Conservation (phyloP, 1,140 invertebrate species). For the Heliconius hewitsoni region DNA sequence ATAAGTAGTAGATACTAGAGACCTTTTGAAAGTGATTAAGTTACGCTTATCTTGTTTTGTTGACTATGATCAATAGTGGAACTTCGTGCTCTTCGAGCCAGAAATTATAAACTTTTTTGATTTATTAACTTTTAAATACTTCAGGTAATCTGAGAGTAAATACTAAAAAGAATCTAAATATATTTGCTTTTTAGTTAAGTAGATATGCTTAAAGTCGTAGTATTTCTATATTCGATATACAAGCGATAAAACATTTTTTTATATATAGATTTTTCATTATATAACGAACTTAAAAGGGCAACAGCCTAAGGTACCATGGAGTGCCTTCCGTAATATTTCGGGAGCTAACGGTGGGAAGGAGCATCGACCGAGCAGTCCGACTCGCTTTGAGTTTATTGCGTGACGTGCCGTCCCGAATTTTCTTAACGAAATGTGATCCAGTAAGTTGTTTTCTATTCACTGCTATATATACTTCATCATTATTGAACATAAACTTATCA, state of each 20-base stretch:
- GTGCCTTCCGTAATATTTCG: constrained; percentile 63
- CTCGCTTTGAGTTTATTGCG: constrained; percentile 44
- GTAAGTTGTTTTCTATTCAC: constrained; percentile 34
- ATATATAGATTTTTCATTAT: constrained; percentile 10
- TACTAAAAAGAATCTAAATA: too few species aligned
- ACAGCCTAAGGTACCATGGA: constrained; percentile 36
- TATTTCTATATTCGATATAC: not conserved
- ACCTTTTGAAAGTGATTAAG: not conserved
- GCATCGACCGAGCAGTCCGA: constrained; percentile 62
- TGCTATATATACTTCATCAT: not conserved
- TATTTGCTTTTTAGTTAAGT: too few species aligned
- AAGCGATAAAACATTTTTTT: not conserved
- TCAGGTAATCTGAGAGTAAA: too few species aligned
- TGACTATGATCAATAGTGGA: not conserved
- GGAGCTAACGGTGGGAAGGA: constrained; percentile 67
- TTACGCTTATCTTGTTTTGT: not conserved
- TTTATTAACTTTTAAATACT: too few species aligned
- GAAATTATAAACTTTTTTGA: not conserved
- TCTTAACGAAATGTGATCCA: constrained; percentile 44
- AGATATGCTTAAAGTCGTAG: too few species aligned
- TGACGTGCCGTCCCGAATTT: constrained; percentile 52
- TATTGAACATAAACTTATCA: not conserved
- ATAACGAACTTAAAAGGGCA: constrained; percentile 35
- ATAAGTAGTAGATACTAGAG: not conserved
- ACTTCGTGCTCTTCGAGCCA: not conserved